Conservation (phyloP, 2,888 invertebrate species). For the Entomobrya proxima region DNA sequence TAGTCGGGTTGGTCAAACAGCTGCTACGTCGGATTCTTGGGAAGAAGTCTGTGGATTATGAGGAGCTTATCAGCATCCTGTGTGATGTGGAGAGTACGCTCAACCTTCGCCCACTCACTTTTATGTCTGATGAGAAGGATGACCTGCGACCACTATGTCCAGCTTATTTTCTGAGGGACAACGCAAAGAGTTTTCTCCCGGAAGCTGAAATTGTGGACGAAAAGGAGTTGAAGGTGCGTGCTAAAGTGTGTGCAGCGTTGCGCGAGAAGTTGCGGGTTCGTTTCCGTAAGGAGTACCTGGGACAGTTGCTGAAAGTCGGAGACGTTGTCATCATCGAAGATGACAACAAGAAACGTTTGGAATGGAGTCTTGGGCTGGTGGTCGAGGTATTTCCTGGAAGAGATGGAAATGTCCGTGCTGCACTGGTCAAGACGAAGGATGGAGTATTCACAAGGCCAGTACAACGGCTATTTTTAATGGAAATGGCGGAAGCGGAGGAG, state of each 20-base stretch:
- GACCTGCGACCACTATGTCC: constrained; percentile 10
- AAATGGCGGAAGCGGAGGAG: too few species aligned
- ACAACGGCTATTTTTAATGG: too few species aligned
- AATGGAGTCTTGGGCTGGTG: constrained; percentile 10
- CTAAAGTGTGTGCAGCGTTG: neutral
- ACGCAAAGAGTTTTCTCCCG: neutral
- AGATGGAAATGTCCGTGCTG: constrained; percentile 22
- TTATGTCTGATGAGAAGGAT: neutral
- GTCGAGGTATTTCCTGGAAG: neutral
- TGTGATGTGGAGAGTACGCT: neutral
- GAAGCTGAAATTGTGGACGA: constrained; percentile 12
- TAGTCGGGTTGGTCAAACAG: constrained; percentile 10
- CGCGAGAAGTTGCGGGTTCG: neutral
- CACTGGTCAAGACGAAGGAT: neutral
- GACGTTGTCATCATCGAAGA: constrained; percentile 3
- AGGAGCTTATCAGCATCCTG: neutral
- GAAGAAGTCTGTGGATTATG: neutral
- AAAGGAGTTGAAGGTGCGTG: neutral
- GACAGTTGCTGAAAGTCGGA: neutral
- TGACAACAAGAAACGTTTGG: neutral
- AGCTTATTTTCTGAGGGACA: neutral
- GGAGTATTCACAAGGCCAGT: too few species aligned
- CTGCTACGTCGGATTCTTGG: constrained; percentile 5
- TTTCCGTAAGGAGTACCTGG: constrained; percentile 30
- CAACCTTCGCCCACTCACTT: constrained; percentile 29